Base-by-base conservation (phyloP, 1,140 invertebrate genomes). In the Camponotus vicinus region DNA sequence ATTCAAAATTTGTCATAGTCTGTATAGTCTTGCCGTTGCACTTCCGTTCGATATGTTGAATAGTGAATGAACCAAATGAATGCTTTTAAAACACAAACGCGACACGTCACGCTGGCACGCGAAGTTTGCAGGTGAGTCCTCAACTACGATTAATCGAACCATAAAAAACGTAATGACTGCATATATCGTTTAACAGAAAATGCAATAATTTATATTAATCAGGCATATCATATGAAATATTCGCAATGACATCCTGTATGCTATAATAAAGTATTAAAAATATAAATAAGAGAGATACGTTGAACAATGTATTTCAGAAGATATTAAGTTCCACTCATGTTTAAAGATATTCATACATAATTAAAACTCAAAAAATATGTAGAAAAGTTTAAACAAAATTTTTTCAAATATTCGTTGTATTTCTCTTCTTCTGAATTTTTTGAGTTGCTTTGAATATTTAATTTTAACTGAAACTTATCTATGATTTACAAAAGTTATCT, bases 21-120 rank as follows among this genome's bases (percentile, higher is more conserved):
- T n/a, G 55, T 55, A 57, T 61, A 64, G 69, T 32, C 59, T 40
- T 71, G 32, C 64, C 37, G 57, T 40, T 64, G 32, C 83, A 77
- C 87, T 89, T 89, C 88, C 87, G 87, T 13, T 86, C 49, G 21
- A 89, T 77, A 88, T 77, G 82, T 70, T 86, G 88, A 89, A 89
- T 88, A 83, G 70, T 70, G 27, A 27, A 27, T 27, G 27, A 27
- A 55, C 55, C 40, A 85, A 88, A 80, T 85, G 55, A 63, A 88
- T 70, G 87, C 83, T 88, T 80, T 86, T 89, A 86, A 88, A 89
- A 89, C 70, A 86, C 73, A 83, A 83, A 83, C 55, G 69, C 42
- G 69, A 83, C 40, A 75, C 79, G 55, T 88, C 75, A 76, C 37
- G 45, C n/a, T 42, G 18, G 27, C 27, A 66, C 52, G 59, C 61